phyloP scores from a whole-genome alignment of 2,888 invertebrate genomes.

The Xestobium rufovillosum region DNA sequence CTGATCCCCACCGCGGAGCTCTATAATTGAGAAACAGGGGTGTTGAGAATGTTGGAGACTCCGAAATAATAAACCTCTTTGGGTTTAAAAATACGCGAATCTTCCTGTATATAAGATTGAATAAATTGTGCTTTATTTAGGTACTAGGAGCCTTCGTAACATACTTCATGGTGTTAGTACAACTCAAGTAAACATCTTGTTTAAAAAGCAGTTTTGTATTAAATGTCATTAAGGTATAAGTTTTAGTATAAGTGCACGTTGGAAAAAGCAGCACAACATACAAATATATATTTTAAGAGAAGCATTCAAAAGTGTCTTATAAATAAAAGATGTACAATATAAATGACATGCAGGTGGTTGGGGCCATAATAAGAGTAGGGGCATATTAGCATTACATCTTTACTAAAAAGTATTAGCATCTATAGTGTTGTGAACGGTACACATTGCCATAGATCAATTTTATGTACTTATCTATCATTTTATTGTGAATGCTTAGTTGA shows the following conservation, averaged over 20 bases:
- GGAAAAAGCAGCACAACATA: not conserved
- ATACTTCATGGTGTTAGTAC: slow-evolving; percentile 88
- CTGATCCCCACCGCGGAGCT: too few relatives aligned
- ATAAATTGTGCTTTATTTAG: slow-evolving; percentile 45
- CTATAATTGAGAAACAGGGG: too few relatives aligned
- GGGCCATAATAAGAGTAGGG: too few relatives aligned
- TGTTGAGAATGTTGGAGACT: not conserved
- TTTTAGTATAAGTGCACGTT: too few relatives aligned
- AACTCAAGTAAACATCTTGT: slow-evolving; percentile 58
- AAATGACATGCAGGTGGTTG: too few relatives aligned
- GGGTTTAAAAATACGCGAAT: not conserved
- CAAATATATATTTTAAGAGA: not conserved
- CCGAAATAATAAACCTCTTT: not conserved
- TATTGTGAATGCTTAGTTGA: too few relatives aligned
- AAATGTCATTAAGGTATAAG: not conserved
- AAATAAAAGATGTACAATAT: too few relatives aligned
- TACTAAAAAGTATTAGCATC: too few relatives aligned
- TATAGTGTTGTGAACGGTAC: too few relatives aligned
- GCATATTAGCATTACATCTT: too few relatives aligned
- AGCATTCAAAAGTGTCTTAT: slow-evolving; percentile 2
- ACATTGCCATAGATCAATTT: too few relatives aligned
- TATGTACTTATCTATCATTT: too few relatives aligned
- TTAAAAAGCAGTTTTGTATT: not conserved
- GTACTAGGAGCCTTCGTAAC: slow-evolving; percentile 83
- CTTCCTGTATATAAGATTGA: not conserved